phyloP scores from a whole-genome alignment of 1,140 invertebrate species.

The Neuroterus valhalla region DNA sequence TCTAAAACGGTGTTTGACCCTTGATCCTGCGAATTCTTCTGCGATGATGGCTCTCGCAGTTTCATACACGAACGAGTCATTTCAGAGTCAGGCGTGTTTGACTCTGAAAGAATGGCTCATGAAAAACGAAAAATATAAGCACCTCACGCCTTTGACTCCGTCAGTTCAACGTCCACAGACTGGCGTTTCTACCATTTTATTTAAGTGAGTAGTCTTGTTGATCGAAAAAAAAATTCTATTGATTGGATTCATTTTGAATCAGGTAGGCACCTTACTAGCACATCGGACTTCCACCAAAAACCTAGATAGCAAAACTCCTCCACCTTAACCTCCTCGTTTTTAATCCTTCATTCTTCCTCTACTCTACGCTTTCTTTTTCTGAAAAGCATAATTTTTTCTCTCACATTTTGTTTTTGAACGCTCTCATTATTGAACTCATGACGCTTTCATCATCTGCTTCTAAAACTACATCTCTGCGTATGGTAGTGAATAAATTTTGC shows the following conservation, averaged over 20 bases:
- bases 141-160: conserved; percentile 78
- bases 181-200: conserved; percentile 66
- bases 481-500: no score
- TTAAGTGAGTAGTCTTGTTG: conserved; percentile 74
- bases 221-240: conserved; percentile 83
- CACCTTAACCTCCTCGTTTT: no score
- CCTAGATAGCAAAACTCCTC: no score
- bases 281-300: background rate
- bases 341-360: no score
- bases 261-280: conserved; percentile 89
- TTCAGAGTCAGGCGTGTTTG: conserved; percentile 83
- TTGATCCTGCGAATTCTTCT: conserved; percentile 87
- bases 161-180: conserved; percentile 42
- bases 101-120: conserved; percentile 89
- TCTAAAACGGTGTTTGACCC: conserved; percentile 87
- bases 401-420: no score
- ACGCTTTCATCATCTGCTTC: no score
- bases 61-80: conserved; percentile 96
- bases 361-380: no score
- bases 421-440: no score
- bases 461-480: no score
- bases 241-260: conserved; percentile 81
- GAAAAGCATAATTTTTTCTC: no score
- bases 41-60: conserved; percentile 94
- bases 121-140: conserved; percentile 88